phyloP scores from a whole-genome alignment of 2,888 invertebrate genomes.

The Cantharis flavilabris region DNA sequence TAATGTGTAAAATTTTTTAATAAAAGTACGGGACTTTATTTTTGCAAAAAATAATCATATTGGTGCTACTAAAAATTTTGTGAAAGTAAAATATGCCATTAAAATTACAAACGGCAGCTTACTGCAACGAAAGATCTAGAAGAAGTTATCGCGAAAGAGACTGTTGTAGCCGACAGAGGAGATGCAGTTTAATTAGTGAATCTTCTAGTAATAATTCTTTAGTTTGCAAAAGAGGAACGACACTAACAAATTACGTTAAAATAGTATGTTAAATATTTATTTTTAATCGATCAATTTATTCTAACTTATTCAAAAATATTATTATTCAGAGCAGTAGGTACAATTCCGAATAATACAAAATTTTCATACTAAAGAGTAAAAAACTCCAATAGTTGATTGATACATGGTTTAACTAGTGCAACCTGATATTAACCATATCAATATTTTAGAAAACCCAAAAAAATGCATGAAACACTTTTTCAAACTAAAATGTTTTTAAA shows the following conservation, averaged over 20 bases:
- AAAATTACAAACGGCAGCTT: conserved; percentile 63
- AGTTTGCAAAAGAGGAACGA: conserved; percentile 30
- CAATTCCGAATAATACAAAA: no score
- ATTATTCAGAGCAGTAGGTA: no score
- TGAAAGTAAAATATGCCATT: conserved; percentile 57
- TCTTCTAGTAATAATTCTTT: conserved; percentile 26
- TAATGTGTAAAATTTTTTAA: neutral
- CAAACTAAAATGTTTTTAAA: no score
- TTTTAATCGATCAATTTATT: neutral
- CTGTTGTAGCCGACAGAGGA: conserved; percentile 54
- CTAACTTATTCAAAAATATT: neutral
- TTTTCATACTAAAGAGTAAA: no score
- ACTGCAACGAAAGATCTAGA: conserved; percentile 51
- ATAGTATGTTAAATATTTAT: neutral
- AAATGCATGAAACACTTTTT: no score
- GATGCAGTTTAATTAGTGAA: conserved; percentile 42
- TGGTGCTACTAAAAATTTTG: neutral
- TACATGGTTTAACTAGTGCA: no score
- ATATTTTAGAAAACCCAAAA: no score
- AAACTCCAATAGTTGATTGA: no score
- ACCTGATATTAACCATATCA: no score
- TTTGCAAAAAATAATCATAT: neutral
- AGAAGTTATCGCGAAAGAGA: conserved; percentile 45
- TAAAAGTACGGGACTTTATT: neutral
- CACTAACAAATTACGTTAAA: conserved; percentile 20